Conservation (phyloP, 2,113 vertebrate genomes). For the Rostratula benghalensis region DNA sequence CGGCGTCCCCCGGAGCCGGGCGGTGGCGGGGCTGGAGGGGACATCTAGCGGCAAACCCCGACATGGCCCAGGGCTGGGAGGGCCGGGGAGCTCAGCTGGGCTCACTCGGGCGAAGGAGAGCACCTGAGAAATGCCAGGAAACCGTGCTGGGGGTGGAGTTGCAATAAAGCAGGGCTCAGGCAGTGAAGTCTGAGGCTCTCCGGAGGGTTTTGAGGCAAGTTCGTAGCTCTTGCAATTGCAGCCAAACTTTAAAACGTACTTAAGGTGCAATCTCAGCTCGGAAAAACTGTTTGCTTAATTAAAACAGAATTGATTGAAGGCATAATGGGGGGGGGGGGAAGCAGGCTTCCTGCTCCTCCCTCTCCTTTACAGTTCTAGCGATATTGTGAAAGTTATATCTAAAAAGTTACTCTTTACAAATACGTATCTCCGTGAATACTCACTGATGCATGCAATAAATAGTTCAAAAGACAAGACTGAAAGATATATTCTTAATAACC, state of each 20-base stretch:
- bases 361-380: neutral
- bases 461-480: neutral
- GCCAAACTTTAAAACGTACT: neutral
- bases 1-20: neutral
- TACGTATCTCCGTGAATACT: accelerated
- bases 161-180: accelerated
- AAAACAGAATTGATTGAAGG: neutral
- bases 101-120: neutral
- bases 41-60: neutral
- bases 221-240: neutral
- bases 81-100: no score
- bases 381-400: neutral
- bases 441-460: neutral
- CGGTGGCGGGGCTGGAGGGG: neutral
- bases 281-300: neutral
- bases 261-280: neutral
- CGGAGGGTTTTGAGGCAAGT: neutral
- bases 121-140: accelerated
- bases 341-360: neutral
- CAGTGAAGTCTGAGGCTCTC: neutral
- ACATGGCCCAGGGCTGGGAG: neutral
- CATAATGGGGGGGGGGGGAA: neutral
- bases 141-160: no score
- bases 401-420: neutral
- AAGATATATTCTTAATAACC: neutral